Evolutionary conservation across 1,140 invertebrate genomes (phyloP), one percentile per base, ranked within the genome.

Genomic region (Temnothorax curvispinosus): DNA sequence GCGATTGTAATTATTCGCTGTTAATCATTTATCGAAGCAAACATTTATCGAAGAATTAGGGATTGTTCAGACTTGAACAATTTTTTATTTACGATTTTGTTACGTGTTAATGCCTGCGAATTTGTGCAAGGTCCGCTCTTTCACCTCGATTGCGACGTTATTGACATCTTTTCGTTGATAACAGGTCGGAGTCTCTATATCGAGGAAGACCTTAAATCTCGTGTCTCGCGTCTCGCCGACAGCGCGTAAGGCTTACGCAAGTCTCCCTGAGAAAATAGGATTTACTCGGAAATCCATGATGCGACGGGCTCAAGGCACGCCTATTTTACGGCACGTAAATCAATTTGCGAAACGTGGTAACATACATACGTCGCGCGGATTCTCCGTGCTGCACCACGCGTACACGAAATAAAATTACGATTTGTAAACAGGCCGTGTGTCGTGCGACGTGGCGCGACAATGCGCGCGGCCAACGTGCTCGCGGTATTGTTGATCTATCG

Each of bases 391-490:
- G 27, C 27, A 1, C 27, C 27, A 1, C 18, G 71, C 27, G 41
- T 52, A 44, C 27, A 44, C 15, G 67, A 77, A 54, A 65, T 78
- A 78, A 85, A 85, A 67, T 85, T 78, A 78, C 62, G 21, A 85
- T 85, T 85, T 38, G 82, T 27, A 78, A 85, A 85, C 72, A 54
- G 60, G 44, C 35, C 9, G 38, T 9, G 35, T 35, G 35, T 18
- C 13, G 21, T 5, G 8, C 47, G 8, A 13, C 27, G 21, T 11
- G 21, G 8, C 18, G 35, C 64, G 47, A 38, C 75, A 64, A 60
- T 52, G 11, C 35, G 54, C 13, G n/a, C 32, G 60, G 58, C 18
- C 18, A 6, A 15, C 32, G 2, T 27, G 27, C 50, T 32, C 21
- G 35, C 38, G 27, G 38, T 44, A 27, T 44, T 62, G 58, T 84